These are phyloP conservation scores for Pao palembangensis DNA, from an alignment of 2,113 vertebrate species.

Conservation along the genomic window DNA sequence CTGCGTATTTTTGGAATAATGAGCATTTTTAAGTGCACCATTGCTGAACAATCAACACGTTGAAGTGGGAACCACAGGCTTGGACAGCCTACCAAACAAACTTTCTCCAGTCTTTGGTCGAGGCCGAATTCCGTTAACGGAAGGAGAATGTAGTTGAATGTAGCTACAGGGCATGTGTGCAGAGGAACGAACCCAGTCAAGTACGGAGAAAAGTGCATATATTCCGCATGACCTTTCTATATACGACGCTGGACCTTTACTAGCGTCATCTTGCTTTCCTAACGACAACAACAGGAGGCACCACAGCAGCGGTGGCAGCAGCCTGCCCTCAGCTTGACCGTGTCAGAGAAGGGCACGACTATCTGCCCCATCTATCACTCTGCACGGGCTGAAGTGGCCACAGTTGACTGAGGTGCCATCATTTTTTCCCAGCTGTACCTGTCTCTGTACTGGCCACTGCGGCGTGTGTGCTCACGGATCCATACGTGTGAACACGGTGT, in stretches of 20 bases:
- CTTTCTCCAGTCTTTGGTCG: not conserved
- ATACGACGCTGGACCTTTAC: not conserved
- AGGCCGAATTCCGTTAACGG: not conserved
- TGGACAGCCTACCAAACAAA: slow-evolving; percentile 1
- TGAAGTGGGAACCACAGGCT: not conserved
- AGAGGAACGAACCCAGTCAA: no score
- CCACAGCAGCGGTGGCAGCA: slow-evolving; percentile 1
- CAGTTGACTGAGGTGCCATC: not conserved
- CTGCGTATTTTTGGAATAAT: slow-evolving; percentile 27
- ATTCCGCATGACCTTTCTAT: not conserved
- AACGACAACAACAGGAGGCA: slow-evolving; percentile 19
- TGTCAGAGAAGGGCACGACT: slow-evolving; percentile 19
- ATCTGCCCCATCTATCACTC: slow-evolving; percentile 31
- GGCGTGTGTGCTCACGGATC: not conserved
- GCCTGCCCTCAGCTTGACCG: slow-evolving; percentile 20
- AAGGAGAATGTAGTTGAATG: no score
- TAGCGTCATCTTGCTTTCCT: slow-evolving; percentile 12
- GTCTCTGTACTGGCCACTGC: no score
- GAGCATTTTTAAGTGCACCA: slow-evolving; percentile 7
- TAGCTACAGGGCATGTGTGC: no score
- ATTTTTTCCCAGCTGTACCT: no score
- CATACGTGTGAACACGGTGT: not conserved
- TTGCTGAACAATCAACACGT: not conserved
- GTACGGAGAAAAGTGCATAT: no score
- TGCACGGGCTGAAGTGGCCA: slow-evolving; percentile 5